These are phyloP conservation scores for Cochlearius cochlearius DNA, from an alignment of 2,113 vertebrate genomes.

Conservation along the genomic window DNA sequence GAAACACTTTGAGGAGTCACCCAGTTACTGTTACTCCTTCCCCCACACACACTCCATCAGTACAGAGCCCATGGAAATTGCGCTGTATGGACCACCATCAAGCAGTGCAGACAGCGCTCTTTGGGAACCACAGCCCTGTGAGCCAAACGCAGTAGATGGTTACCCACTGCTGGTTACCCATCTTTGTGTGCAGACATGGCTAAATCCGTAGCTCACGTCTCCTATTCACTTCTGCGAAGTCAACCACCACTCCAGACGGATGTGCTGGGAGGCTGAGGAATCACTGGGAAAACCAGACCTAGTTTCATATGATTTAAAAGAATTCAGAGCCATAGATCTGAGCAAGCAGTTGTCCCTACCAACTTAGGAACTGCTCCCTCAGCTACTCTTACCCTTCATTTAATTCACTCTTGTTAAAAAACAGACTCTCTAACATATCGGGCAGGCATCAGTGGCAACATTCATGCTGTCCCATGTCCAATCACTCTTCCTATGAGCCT, in stretches of 20 bases:
- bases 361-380: background rate
- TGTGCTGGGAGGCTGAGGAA: background rate
- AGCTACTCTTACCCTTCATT: background rate
- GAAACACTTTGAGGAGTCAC: background rate
- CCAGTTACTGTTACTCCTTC: background rate
- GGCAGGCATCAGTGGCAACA: background rate
- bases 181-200: fast-evolving
- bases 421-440: background rate
- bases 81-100: background rate
- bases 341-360: background rate
- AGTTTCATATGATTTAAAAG: background rate
- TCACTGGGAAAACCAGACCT: background rate
- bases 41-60: background rate
- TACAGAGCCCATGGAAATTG: background rate
- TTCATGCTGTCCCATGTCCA: background rate
- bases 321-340: background rate
- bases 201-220: background rate
- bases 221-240: background rate
- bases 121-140: background rate
- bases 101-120: background rate
- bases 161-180: background rate
- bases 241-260: background rate
- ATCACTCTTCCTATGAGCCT: fast-evolving
- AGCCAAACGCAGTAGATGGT: background rate
- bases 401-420: background rate